Percentiles rank a stretch among this genome's conserved stretches.
Conservation (phyloP, 2,113 vertebrate genomes). For the Rhabdornis inornatus region DNA sequence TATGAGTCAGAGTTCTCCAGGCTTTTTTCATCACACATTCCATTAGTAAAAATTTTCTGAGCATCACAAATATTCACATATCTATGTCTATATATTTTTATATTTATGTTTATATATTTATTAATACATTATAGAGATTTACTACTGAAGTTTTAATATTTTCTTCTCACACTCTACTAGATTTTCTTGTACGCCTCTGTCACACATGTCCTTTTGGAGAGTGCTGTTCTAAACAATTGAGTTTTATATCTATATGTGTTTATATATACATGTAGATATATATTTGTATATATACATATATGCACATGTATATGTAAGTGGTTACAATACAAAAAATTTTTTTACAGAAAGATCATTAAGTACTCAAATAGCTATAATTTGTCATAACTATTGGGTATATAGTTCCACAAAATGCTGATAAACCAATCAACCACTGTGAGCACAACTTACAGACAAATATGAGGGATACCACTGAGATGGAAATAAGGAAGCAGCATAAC, state of each 20-base stretch:
- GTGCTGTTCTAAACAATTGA: too few relatives aligned
- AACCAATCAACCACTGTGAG: not conserved
- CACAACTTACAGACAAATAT: not conserved
- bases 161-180: too few relatives aligned
- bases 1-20: not conserved
- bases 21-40: not conserved
- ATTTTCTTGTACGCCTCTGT: too few relatives aligned
- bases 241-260: too few relatives aligned
- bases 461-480: not conserved
- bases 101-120: not conserved
- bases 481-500: not conserved
- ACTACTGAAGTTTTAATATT: too few relatives aligned
- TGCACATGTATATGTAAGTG: too few relatives aligned
- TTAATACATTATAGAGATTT: too few relatives aligned
- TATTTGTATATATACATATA: not conserved
- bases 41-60: not conserved
- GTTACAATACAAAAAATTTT: not conserved
- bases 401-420: not conserved
- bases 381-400: not conserved
- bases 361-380: not conserved
- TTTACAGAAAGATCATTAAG: not conserved
- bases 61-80: rapidly evolving
- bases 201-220: too few relatives aligned
- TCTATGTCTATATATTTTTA: not conserved
- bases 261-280: too few relatives aligned